These are phyloP conservation scores for Tamandua tetradactyla DNA, from an alignment of 2,797 vertebrate genomes.

Conservation along the genomic window DNA sequence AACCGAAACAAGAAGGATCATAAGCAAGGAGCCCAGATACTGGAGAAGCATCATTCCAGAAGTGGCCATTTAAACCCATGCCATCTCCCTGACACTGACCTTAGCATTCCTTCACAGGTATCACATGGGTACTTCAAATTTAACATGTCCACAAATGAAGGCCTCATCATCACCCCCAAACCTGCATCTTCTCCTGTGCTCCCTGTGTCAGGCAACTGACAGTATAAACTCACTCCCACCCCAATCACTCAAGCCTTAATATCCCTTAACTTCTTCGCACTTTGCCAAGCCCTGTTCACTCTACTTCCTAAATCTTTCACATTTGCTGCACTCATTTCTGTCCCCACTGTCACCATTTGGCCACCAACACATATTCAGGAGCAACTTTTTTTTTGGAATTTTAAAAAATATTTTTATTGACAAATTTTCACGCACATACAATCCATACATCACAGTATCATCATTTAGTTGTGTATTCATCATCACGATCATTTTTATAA, in stretches of 20 bases:
- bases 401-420: too few relatives aligned
- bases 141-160: not conserved
- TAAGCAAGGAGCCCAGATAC: not conserved
- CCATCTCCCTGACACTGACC: not conserved
- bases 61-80: not conserved
- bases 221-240: not conserved
- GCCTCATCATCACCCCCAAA: not conserved
- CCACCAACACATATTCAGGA: too few relatives aligned
- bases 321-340: not conserved
- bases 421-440: too few relatives aligned
- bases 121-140: not conserved
- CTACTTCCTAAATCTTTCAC: not conserved
- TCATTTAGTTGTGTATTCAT: too few relatives aligned
- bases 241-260: not conserved
- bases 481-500: too few relatives aligned
- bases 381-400: too few relatives aligned
- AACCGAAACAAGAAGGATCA: too few relatives aligned
- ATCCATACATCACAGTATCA: too few relatives aligned
- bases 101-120: not conserved
- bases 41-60: not conserved
- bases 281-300: not conserved
- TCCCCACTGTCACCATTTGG: not conserved
- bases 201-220: not conserved
- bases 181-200: not conserved
- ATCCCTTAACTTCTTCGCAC: not conserved